Evolutionary conservation across 2,888 invertebrate genomes (phyloP).

Genomic region (Tinea trinotella): DNA sequence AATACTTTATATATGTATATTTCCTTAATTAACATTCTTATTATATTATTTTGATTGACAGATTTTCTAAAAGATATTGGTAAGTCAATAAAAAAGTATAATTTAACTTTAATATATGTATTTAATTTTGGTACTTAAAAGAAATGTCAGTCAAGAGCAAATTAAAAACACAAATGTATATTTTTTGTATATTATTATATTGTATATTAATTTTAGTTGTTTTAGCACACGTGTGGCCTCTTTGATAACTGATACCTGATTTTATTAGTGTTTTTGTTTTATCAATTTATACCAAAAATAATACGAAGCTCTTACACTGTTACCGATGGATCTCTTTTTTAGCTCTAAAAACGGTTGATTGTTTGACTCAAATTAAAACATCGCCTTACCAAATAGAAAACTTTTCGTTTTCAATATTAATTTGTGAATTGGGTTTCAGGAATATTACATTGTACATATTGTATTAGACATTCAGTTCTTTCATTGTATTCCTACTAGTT

Average conservation of each 20-base stretch:
- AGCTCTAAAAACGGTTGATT: slow-evolving; percentile 43
- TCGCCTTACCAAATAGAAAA: slow-evolving; percentile 59
- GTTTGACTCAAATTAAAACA: slow-evolving; percentile 29
- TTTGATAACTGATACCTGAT: slow-evolving; percentile 58
- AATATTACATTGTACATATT: slow-evolving; percentile 41
- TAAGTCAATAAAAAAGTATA: too few species aligned
- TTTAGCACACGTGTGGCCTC: slow-evolving; percentile 32
- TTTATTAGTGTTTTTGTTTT: slow-evolving; percentile 48
- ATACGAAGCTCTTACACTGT: slow-evolving; percentile 63
- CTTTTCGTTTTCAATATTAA: slow-evolving; percentile 47
- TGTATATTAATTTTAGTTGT: slow-evolving; percentile 19
- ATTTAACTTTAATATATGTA: too few species aligned
- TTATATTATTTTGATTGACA: slow-evolving; percentile 7
- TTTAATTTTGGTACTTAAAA: background rate
- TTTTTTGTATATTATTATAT: slow-evolving; percentile 20
- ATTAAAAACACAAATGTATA: slow-evolving; percentile 1
- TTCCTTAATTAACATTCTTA: background rate
- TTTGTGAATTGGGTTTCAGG: slow-evolving; percentile 35
- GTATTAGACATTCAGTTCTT: slow-evolving; percentile 31
- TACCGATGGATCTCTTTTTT: slow-evolving; percentile 70
- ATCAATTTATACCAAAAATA: slow-evolving; percentile 69
- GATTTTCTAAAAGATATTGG: too few species aligned
- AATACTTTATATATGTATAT: slow-evolving; percentile 8
- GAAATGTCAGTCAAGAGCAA: background rate
- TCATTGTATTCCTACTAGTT: background rate